phyloP scores from a whole-genome alignment of 2,888 invertebrate species.

The Orthosia incerta region DNA sequence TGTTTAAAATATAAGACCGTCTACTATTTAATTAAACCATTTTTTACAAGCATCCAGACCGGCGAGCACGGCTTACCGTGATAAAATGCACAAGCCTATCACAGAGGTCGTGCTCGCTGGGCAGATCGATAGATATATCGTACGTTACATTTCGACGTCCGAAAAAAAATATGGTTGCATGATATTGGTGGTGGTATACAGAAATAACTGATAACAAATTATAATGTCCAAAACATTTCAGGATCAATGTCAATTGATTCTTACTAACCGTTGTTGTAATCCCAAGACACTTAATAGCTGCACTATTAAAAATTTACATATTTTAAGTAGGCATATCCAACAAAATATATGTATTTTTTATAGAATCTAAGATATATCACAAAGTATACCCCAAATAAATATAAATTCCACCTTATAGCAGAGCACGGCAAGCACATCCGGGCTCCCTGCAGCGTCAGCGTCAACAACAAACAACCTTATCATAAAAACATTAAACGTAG shows the following conservation, averaged over 20 bases:
- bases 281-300: slow-evolving; percentile 30
- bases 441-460: slow-evolving; percentile 78
- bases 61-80: too few species aligned
- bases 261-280: slow-evolving; percentile 19
- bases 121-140: too few species aligned
- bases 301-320: slow-evolving; percentile 19
- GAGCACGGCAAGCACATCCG: slow-evolving; percentile 87
- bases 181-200: slow-evolving; percentile 56
- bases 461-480: slow-evolving; percentile 90
- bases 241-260: slow-evolving; percentile 19
- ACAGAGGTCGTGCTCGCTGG: too few species aligned
- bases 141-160: not conserved
- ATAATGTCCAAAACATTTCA: not conserved
- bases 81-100: too few species aligned
- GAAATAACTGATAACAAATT: not conserved
- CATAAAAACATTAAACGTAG: slow-evolving; percentile 89
- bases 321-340: not conserved
- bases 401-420: slow-evolving; percentile 70
- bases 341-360: not conserved
- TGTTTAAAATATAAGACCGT: not conserved
- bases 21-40: not conserved
- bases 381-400: slow-evolving; percentile 43
- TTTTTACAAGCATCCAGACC: not conserved
- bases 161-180: slow-evolving; percentile 21
- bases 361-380: slow-evolving; percentile 20